A percentile compares a stretch with the other conserved stretches of the same genome.
phyloP scores from a whole-genome alignment of 1,140 invertebrate genomes.

The Trichomalopsis sarcophagae region DNA sequence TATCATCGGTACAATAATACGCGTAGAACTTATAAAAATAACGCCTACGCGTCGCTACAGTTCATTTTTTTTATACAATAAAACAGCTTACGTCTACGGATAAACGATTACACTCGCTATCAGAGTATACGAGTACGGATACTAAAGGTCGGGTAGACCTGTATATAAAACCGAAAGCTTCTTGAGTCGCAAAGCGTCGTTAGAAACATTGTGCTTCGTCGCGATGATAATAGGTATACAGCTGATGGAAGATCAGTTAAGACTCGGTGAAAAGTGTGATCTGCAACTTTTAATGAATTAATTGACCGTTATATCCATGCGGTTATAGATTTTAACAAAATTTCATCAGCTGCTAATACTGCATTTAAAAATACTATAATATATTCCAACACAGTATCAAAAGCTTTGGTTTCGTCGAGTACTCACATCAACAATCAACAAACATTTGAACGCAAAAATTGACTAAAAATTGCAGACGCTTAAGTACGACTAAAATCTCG shows the following conservation, averaged over 20 bases:
- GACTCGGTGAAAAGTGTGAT: background rate
- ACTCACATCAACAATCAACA: background rate
- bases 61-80: background rate
- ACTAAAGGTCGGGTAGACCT: background rate
- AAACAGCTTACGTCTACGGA: background rate
- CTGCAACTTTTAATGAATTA: background rate
- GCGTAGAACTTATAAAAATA: conserved; percentile 1
- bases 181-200: background rate
- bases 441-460: background rate
- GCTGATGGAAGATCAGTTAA: background rate
- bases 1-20: background rate
- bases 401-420: background rate
- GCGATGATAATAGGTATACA: background rate
- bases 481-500: background rate
- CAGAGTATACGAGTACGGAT: background rate
- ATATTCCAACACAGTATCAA: background rate
- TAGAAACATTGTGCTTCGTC: background rate
- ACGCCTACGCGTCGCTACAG: background rate
- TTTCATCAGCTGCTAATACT: no score
- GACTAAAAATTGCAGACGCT: background rate
- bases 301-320: background rate
- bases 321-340: background rate
- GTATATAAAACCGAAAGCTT: background rate
- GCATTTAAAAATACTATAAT: background rate
- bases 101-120: no score